These are phyloP conservation scores for Caenorhabditis panamensis DNA, from an alignment of 2,888 invertebrate genomes.

Conservation along the genomic window DNA sequence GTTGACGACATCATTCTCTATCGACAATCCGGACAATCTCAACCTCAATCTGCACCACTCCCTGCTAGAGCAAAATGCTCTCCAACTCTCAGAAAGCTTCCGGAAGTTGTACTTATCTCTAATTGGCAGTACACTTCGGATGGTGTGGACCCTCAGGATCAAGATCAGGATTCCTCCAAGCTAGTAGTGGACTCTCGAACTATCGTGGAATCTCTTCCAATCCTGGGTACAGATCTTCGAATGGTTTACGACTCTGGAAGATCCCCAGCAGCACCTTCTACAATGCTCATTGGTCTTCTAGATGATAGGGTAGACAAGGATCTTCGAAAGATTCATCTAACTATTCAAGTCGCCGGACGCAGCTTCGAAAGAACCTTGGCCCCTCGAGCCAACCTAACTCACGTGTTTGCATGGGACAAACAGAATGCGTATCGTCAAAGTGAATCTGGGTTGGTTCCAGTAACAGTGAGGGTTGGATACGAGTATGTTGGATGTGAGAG, in stretches of 20 bases:
- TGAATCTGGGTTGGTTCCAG: slow-evolving; percentile 87
- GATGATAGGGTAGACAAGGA: slow-evolving; percentile 88
- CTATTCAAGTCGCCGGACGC: slow-evolving; percentile 85
- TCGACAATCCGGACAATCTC: slow-evolving; percentile 29
- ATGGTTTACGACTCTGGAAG: slow-evolving; percentile 96
- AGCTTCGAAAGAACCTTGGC: slow-evolving; percentile 54
- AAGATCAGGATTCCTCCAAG: slow-evolving; percentile 16
- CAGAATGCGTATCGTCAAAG: slow-evolving; percentile 97
- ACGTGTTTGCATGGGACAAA: slow-evolving; percentile 98
- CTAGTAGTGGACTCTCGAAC: slow-evolving; percentile 52
- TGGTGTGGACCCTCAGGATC: slow-evolving; percentile 20
- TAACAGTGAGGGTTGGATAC: slow-evolving; percentile 84
- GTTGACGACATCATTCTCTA: slow-evolving; percentile 86
- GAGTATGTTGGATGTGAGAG: slow-evolving; percentile 96
- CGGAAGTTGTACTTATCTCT: slow-evolving; percentile 44
- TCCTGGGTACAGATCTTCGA: slow-evolving; percentile 59
- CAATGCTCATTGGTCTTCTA: slow-evolving; percentile 92
- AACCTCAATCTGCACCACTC: background rate
- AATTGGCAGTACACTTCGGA: slow-evolving; percentile 61
- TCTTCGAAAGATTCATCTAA: slow-evolving; percentile 91
- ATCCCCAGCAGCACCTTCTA: slow-evolving; percentile 93
- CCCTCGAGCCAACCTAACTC: slow-evolving; percentile 87
- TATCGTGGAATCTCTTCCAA: slow-evolving; percentile 51
- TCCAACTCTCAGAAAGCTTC: slow-evolving; percentile 42
- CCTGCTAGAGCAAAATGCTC: slow-evolving; percentile 62